A percentile compares a stretch with the other conserved stretches of the same genome.
Conservation (phyloP, 2,888 invertebrate species). For the Cephus rjabovi region DNA sequence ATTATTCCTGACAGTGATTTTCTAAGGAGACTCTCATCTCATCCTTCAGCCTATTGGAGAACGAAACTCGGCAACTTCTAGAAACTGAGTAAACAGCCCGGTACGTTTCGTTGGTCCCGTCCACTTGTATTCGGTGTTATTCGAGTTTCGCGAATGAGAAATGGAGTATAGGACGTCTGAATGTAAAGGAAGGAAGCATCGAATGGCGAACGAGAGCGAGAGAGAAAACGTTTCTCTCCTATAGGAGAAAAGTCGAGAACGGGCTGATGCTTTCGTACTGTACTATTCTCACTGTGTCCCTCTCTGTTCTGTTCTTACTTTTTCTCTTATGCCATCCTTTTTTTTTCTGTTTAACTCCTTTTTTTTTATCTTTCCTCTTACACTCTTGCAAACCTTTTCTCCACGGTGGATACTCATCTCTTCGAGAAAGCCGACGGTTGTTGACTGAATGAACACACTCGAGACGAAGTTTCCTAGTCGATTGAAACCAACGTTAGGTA, state of each 20-base stretch:
- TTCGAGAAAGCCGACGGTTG: neutral
- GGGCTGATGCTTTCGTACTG: neutral
- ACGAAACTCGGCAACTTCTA: neutral
- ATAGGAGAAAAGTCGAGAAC: neutral
- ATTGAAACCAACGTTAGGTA: neutral
- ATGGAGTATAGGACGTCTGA: neutral
- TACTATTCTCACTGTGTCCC: neutral
- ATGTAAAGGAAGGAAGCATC: neutral
- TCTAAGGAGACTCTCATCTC: neutral
- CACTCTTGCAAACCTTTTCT: neutral
- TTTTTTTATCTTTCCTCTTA: neutral
- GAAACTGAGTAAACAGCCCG: neutral
- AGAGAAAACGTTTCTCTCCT: neutral
- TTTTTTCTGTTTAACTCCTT: neutral
- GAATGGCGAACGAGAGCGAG: neutral
- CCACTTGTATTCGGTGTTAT: neutral
- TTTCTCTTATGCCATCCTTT: no score
- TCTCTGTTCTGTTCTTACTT: neutral
- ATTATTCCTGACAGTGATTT: neutral
- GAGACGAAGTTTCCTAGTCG: neutral
- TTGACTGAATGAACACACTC: neutral
- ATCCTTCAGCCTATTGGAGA: neutral
- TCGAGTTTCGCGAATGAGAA: neutral
- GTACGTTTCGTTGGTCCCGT: neutral
- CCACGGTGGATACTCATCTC: neutral